Evolutionary conservation across 1,140 invertebrate species (phyloP).

Genomic region (Orussus abietinus): DNA sequence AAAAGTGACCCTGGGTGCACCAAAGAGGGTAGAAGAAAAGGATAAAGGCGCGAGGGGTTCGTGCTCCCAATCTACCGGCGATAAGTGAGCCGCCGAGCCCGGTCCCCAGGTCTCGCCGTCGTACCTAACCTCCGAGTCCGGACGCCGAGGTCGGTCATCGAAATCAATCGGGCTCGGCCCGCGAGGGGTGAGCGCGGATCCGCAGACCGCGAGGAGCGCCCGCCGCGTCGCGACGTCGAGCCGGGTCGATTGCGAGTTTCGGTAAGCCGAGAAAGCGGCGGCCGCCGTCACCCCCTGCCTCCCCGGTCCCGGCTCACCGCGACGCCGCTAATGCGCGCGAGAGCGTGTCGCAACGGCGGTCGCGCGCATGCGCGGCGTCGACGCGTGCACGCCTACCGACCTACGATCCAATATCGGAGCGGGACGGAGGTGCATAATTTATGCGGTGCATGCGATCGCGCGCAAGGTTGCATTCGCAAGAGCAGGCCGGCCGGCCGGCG

Average conservation of each 20-base stretch:
- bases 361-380: slow-evolving; percentile 15
- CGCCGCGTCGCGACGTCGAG: too few species aligned
- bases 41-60: too few species aligned
- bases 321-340: slow-evolving; percentile 13
- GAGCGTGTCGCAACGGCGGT: neutral
- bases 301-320: slow-evolving; percentile 22
- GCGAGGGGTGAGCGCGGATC: slow-evolving; percentile 14
- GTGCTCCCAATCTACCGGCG: slow-evolving; percentile 12
- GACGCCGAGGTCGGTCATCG: too few species aligned
- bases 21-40: too few species aligned
- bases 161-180: slow-evolving; percentile 25
- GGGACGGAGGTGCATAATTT: slow-evolving; percentile 16
- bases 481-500: too few species aligned
- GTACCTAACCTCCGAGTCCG: slow-evolving; percentile 11
- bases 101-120: too few species aligned
- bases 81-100: slow-evolving; percentile 5
- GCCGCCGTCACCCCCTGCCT: slow-evolving; percentile 1
- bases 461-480: slow-evolving; percentile 25
- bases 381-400: too few species aligned
- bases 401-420: slow-evolving; percentile 30
- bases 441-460: slow-evolving; percentile 19
- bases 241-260: too few species aligned
- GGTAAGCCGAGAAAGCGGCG: too few species aligned
- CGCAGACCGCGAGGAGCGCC: too few species aligned
- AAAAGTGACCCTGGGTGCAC: too few species aligned